Evolutionary conservation across 1,140 invertebrate species (phyloP), one percentile per base, ranked within the genome.

Genomic region (Heliconius hermathena): DNA sequence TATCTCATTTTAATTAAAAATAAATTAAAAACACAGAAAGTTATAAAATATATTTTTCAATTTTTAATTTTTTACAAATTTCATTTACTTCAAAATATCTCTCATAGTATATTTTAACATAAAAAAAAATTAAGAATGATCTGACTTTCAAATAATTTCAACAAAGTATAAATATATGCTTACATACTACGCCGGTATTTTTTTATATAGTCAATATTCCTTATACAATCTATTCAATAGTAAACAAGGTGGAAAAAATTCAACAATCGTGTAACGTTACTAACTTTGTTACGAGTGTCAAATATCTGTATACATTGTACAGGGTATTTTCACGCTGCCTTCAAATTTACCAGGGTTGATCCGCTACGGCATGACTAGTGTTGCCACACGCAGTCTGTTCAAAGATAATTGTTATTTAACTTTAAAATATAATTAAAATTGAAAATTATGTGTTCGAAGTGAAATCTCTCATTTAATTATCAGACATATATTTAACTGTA

Each of bases 281-380:
- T 29, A 66, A 66, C 73, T 80, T 79, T 81, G 72, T 78, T 75
- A 82, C 76, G 75, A 83, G 84, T 85, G 83, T 81, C 76, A 75
- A 75, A 78, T 81, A 81, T 78, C 73, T 77, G 71, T 71, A 38
- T 71, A 71, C 74, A 78, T 82, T 84, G 81, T 81, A 71, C 57
- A 54, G 79, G 46, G 77, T 81, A 83, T 83, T 86, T 85, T 87
- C 85, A 88, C 82, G 84, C 83, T 84, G 81, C 82, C 81, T 81
- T 76, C 75, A 74, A 83, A 89, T 90, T 90, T 84, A 86, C 82
- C 85, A 89, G 85, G 83, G 85, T 77, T 80, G 79, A 89, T 88
- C 82, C 79, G 88, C 84, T 84, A 88, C 84, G 83, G 38, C 49
- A 72, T 46, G 20, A 73, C 18, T 1, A 9, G 36, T 71, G 71